Percentiles rank a stretch among this genome's conserved stretches.
phyloP scores from a whole-genome alignment of 2,113 vertebrate species.

The Gobio gobio region DNA sequence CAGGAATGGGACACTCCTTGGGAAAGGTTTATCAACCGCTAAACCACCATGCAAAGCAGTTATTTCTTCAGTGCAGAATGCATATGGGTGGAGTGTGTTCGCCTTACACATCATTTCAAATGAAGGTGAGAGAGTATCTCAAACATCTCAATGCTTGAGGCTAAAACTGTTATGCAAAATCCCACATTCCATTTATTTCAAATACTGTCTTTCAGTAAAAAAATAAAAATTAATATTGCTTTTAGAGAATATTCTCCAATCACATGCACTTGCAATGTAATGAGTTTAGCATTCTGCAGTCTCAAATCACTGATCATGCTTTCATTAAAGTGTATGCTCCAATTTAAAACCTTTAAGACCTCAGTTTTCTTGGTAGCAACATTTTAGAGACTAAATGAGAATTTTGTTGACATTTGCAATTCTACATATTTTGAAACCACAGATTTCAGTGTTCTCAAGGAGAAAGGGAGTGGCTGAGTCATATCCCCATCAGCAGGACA shows the following conservation, averaged over 20 bases:
- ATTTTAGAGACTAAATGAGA: not conserved
- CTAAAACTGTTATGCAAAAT: conserved; percentile 32
- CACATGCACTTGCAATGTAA: not conserved
- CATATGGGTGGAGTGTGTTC: not conserved
- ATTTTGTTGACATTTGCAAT: not conserved
- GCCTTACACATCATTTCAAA: not conserved
- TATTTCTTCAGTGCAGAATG: conserved; percentile 2
- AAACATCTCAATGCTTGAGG: conserved; percentile 9
- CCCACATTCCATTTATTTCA: not conserved
- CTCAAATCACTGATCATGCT: not conserved
- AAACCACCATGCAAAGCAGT: not conserved
- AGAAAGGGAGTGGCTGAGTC: not conserved
- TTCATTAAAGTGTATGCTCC: not conserved
- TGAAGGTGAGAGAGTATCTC: not conserved
- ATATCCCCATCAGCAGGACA: conserved; percentile 39
- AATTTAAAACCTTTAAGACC: not conserved
- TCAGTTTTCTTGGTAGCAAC: not conserved
- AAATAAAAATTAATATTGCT: not conserved
- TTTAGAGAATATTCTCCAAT: not conserved
- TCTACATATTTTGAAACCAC: conserved; percentile 17
- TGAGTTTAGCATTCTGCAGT: not conserved
- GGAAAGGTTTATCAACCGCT: not conserved
- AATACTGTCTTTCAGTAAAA: not conserved
- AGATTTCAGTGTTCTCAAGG: not conserved
- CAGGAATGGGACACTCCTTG: conserved; percentile 7